These are phyloP conservation scores for Setipinna tenuifilis DNA, from an alignment of 2,797 vertebrate genomes.

Conservation along the genomic window DNA sequence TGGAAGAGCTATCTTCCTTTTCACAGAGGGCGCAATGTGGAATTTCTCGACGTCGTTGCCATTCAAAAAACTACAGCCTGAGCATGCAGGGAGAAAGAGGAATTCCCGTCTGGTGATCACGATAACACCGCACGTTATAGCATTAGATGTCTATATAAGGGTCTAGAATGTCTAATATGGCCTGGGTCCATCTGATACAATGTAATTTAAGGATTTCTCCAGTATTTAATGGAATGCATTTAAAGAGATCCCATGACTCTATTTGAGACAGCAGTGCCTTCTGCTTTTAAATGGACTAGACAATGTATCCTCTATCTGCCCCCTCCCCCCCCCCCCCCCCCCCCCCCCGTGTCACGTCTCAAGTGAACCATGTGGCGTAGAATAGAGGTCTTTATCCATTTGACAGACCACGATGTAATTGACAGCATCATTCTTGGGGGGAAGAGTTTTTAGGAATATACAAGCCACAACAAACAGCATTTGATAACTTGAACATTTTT, in stretches of 20 bases:
- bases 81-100: background rate
- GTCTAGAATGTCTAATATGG: background rate
- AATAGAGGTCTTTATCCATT: conserved; percentile 11
- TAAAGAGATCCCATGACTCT: conserved; percentile 25
- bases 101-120: background rate
- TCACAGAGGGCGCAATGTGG: background rate
- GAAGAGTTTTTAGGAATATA: background rate
- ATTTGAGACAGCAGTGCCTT: conserved; percentile 23
- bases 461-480: background rate
- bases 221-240: conserved; percentile 30
- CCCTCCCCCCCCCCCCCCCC: too few relatives aligned
- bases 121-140: background rate
- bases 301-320: conserved; percentile 11
- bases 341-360: background rate
- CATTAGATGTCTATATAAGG: background rate
- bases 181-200: background rate
- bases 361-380: background rate
- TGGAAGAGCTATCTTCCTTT: conserved; percentile 8
- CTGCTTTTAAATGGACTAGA: conserved; percentile 2
- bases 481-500: background rate
- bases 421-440: background rate
- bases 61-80: background rate
- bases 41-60: background rate
- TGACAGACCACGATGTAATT: background rate
- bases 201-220: conserved; percentile 14